Base-by-base conservation (phyloP, 1,140 invertebrate genomes). In the Drosophila cardini region DNA sequence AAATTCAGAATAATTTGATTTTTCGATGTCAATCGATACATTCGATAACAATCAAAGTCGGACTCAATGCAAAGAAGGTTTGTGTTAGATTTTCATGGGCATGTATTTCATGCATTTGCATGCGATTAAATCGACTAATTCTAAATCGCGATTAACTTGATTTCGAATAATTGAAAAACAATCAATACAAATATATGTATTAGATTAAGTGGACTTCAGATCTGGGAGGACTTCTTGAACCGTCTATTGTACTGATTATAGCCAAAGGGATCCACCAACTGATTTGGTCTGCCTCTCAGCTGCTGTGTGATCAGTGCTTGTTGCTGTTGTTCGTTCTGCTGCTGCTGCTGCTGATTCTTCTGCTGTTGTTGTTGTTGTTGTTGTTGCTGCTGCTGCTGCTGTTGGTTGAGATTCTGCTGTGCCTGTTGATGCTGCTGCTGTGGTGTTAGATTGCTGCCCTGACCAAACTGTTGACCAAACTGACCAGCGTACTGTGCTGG, bases 81-180 rank as follows among this genome's bases (percentile, higher is more conserved):
- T n/a, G n/a, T n/a, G n/a, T 57, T 58, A 53, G 50, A 75, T 91
- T 91, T 90, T 78, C 26, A 16, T 53, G 38, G 45, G 85, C 90
- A 91, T 91, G 89, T 91, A 80, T 91, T 86, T 90, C 90, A 91
- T 78, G 90, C 84, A 68, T 60, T 87, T 90, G 75, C 84, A 90
- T 69, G 71, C 71, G 61, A 78, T 83, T 83, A 82, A 8, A 56
- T 48, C 62, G 72, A 76, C 84, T 87, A 86, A 86, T 15, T 70
- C 48, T 86, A 89, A 89, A 26, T 72, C 42, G 48, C 42, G 30
- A 50, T 56, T 48, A 60, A 68, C 62, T 46, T 48, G 13, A 68
- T 65, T 5, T 57, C 34, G 53, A 55, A 8, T 55, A 16, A 42
- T 21, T 57, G 21, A 1, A 43, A 26, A 45, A 68, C 36, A 30